Evolutionary conservation across 53 echinoderm and acorn worm species (phyloP).

Genomic region (Zoroaster sp.): DNA sequence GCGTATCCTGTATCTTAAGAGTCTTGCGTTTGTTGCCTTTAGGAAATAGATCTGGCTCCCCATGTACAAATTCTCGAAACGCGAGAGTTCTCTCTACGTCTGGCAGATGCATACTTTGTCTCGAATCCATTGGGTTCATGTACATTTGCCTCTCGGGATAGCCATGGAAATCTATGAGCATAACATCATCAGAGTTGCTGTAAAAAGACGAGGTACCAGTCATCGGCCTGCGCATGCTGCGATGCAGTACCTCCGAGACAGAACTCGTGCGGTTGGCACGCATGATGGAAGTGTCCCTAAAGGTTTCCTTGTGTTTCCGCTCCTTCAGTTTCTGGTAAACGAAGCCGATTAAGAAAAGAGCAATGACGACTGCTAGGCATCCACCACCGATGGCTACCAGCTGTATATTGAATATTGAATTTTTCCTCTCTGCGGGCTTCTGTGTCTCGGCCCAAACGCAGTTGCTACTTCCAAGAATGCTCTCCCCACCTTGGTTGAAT

Average conservation of each 20-base stretch:
- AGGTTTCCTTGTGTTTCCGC: constrained; percentile 43
- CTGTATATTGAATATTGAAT: constrained; percentile 60
- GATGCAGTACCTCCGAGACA: constrained; percentile 64
- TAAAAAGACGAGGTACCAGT: constrained; percentile 56
- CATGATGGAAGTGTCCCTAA: not conserved
- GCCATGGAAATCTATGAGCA: constrained; percentile 80
- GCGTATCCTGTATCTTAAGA: constrained; percentile 82
- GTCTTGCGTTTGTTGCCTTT: constrained; percentile 73
- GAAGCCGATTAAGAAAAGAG: constrained; percentile 58
- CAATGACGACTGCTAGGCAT: constrained; percentile 52
- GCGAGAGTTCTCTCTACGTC: constrained; percentile 49
- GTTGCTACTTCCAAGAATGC: constrained; percentile 72
- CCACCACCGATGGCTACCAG: constrained; percentile 78
- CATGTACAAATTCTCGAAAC: constrained; percentile 28
- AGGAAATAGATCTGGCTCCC: constrained; percentile 54
- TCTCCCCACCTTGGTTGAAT: constrained; percentile 87
- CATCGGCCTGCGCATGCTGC: constrained; percentile 58
- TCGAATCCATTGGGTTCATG: constrained; percentile 91
- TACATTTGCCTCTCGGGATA: constrained; percentile 78
- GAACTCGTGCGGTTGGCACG: not conserved
- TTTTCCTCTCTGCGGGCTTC: not conserved
- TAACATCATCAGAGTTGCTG: constrained; percentile 73
- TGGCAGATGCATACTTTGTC: constrained; percentile 67
- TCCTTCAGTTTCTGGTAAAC: constrained; percentile 78
- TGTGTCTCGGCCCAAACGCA: constrained; percentile 80